A percentile compares a stretch with the other conserved stretches of the same genome.
Evolutionary conservation across 2,888 invertebrate species (phyloP).

Genomic region (Seira musarum): DNA sequence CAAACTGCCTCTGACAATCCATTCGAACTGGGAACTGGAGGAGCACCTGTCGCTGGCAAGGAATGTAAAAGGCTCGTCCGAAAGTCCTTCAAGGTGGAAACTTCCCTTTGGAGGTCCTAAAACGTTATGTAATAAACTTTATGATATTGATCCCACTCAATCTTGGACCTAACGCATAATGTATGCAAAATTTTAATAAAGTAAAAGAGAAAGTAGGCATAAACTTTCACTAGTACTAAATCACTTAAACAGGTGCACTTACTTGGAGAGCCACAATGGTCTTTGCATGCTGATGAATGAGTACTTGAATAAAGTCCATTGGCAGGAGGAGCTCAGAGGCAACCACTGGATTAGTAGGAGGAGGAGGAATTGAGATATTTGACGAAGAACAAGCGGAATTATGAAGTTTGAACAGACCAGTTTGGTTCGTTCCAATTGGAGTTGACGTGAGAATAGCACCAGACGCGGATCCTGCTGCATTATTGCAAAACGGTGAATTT

Average conservation of each 20-base stretch:
- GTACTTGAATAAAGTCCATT: conserved; percentile 69
- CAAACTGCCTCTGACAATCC: conserved; percentile 55
- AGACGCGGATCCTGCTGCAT: conserved; percentile 42
- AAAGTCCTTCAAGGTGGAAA: conserved; percentile 63
- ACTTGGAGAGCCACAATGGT: conserved; percentile 69
- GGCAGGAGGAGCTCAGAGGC: conserved; percentile 54
- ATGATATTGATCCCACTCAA: too few relatives aligned
- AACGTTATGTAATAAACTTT: too few relatives aligned
- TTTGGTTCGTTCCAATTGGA: conserved; percentile 43
- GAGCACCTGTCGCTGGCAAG: conserved; percentile 59
- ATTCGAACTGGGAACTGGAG: conserved; percentile 39
- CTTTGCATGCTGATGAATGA: conserved; percentile 69
- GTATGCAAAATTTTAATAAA: too few relatives aligned
- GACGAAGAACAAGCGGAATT: conserved; percentile 43
- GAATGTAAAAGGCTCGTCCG: conserved; percentile 63
- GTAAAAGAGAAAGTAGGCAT: too few relatives aligned
- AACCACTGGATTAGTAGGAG: conserved; percentile 38
- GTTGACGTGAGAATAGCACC: conserved; percentile 57
- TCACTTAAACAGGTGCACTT: conserved; percentile 1
- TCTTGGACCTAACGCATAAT: too few relatives aligned
- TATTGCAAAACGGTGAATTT: conserved; percentile 16
- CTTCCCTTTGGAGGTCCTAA: conserved; percentile 61
- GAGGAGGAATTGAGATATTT: conserved; percentile 16
- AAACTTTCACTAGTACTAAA: neutral
- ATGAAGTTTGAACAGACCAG: conserved; percentile 54